Evolutionary conservation across 2,888 invertebrate species (phyloP), one percentile per base, ranked within the genome.

Genomic region (Noctua janthe): DNA sequence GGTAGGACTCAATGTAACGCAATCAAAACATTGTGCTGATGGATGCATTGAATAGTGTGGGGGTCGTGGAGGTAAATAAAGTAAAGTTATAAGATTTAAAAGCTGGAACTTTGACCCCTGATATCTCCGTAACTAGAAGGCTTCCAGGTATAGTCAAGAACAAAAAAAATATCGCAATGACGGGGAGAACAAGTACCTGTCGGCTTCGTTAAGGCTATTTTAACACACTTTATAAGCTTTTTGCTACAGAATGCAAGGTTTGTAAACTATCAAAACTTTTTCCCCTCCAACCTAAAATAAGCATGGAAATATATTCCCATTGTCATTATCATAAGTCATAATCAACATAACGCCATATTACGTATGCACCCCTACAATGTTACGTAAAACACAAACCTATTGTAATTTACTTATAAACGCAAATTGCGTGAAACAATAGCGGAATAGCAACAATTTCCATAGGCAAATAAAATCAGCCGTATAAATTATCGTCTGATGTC

Each of bases 351-450:
- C 74, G 70, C 47, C 56, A 29, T 72, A 78, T 86, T 87, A 87
- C 74, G 76, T 87, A 87, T 86, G 88, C 81, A 87, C 85, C 88
- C 85, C 64, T 47, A 59, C 29, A 74, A 59, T 49, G 62, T 75
- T 43, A 87, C 35, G 70, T 73, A 79, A 88, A 83, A 85, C 78
- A 82, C 56, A 69, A 62, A 70, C 72, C 74, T 67, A 79, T 89
- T 39, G 82, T 82, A 77, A 89, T 88, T 78, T 88, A 83, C 82
- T 83, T 85, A 85, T 75, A 81, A 82, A 77, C 79, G 80, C 62
- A 82, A 89, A 88, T 88, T 82, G 74, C 75, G 75, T 88, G 74
- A 84, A 86, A 88, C 86, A 88, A 88, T 84, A 81, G 73, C 69
- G n/a, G 43, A 69, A 71, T 67, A 74, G 15, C 43, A 76, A 85